A percentile compares a stretch with the other conserved stretches of the same genome.
Conservation (phyloP, 2,113 vertebrate genomes). For the Oplegnathus fasciatus region DNA sequence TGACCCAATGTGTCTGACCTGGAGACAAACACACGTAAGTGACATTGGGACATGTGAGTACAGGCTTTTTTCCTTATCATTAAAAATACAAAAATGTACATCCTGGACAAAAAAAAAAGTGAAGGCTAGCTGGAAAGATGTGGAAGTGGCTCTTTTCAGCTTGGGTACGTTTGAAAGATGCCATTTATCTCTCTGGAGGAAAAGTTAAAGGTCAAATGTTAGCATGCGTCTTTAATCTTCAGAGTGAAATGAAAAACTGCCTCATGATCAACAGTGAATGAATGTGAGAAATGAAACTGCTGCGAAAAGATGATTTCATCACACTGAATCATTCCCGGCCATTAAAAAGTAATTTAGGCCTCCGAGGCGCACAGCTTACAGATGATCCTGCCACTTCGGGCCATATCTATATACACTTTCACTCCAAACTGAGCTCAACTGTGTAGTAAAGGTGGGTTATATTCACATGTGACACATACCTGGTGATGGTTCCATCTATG, state of each 20-base stretch:
- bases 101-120: neutral
- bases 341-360: too few relatives aligned
- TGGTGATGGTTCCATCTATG: constrained; percentile 98
- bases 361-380: neutral
- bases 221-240: neutral
- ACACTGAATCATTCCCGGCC: too few relatives aligned
- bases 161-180: neutral
- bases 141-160: neutral
- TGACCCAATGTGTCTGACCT: constrained; percentile 98
- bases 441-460: neutral
- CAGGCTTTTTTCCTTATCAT: neutral
- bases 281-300: constrained; percentile 10
- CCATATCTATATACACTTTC: neutral
- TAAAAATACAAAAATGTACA: accelerated
- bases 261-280: neutral
- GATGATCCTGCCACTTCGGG: neutral
- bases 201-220: neutral
- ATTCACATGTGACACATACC: constrained; percentile 78
- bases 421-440: neutral
- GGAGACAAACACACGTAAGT: constrained; percentile 23
- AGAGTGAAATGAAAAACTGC: neutral
- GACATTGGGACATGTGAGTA: neutral
- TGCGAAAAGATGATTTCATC: neutral
- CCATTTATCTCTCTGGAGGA: too few relatives aligned
- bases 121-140: neutral